Percentiles rank a stretch among this genome's conserved stretches.
Conservation (phyloP, 2,113 vertebrate species). For the Cyanoderma ruficeps region DNA sequence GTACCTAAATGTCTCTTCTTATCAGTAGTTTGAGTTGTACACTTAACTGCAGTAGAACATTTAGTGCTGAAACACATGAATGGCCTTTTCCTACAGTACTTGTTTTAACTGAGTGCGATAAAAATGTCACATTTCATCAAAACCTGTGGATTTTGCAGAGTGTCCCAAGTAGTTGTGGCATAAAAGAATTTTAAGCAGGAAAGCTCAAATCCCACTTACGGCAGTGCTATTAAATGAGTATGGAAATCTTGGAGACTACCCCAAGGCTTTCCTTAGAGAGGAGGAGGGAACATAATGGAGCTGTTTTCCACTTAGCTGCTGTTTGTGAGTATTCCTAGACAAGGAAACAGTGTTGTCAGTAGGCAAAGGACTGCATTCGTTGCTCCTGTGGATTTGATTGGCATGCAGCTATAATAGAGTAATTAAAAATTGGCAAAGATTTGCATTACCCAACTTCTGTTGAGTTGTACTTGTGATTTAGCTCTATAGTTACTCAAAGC, state of each 20-base stretch:
- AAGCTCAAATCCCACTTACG: background rate
- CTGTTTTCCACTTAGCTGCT: background rate
- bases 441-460: background rate
- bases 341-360: background rate
- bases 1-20: background rate
- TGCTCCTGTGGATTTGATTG: background rate
- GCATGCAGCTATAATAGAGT: background rate
- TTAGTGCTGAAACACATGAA: background rate
- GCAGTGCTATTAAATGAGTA: background rate
- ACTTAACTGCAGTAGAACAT: background rate
- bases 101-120: background rate
- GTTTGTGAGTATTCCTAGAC: background rate
- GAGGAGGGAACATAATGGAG: background rate
- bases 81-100: background rate
- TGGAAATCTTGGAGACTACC: background rate
- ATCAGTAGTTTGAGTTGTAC: background rate
- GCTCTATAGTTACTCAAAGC: background rate
- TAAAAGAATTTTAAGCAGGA: background rate
- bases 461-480: background rate
- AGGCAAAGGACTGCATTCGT: background rate
- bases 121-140: conserved; percentile 2
- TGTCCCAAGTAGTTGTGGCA: background rate
- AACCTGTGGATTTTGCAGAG: background rate
- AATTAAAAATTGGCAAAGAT: background rate
- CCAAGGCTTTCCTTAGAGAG: background rate